Percentiles rank a stretch among this genome's conserved stretches.
These are phyloP conservation scores for Agrotis exclamationis DNA, from an alignment of 2,888 invertebrate species.

Conservation along the genomic window DNA sequence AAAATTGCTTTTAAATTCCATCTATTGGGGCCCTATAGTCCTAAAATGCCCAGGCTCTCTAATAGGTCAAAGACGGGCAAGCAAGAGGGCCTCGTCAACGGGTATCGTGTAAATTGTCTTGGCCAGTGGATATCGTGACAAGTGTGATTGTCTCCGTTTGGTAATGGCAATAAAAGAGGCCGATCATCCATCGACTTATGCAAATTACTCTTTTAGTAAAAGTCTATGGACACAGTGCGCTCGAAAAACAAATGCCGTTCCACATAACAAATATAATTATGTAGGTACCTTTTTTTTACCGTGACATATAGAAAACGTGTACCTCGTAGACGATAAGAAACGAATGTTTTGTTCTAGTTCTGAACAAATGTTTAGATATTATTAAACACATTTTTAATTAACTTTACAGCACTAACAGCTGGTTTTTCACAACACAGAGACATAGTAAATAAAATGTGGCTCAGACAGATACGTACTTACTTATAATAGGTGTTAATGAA, in stretches of 20 bases:
- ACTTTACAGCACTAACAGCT: background rate
- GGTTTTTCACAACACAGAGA: background rate
- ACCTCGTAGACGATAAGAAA: constrained; percentile 25
- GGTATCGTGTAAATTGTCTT: too few species aligned
- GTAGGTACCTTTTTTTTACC: background rate
- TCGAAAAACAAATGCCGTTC: constrained; percentile 15
- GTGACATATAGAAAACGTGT: constrained; percentile 12
- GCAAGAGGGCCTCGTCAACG: too few species aligned
- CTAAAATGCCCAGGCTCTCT: too few species aligned
- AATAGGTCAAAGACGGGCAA: too few species aligned
- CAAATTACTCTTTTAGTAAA: background rate
- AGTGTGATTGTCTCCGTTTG: too few species aligned
- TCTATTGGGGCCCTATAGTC: too few species aligned
- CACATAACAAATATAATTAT: too few species aligned
- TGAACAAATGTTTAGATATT: constrained; percentile 1
- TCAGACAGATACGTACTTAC: background rate
- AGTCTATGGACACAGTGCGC: constrained; percentile 11
- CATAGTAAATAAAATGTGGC: constrained; percentile 1
- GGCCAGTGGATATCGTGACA: too few species aligned
- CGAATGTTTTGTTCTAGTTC: constrained; percentile 19
- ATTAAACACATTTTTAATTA: constrained; percentile 15
- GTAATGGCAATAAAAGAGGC: background rate
- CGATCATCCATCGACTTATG: background rate
- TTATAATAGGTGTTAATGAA: background rate
- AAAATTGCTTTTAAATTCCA: too few species aligned